Percentiles rank a stretch among this genome's conserved stretches.
phyloP scores from a whole-genome alignment of 2,797 vertebrate genomes.

The Sternarchorhynchus goeldii region DNA sequence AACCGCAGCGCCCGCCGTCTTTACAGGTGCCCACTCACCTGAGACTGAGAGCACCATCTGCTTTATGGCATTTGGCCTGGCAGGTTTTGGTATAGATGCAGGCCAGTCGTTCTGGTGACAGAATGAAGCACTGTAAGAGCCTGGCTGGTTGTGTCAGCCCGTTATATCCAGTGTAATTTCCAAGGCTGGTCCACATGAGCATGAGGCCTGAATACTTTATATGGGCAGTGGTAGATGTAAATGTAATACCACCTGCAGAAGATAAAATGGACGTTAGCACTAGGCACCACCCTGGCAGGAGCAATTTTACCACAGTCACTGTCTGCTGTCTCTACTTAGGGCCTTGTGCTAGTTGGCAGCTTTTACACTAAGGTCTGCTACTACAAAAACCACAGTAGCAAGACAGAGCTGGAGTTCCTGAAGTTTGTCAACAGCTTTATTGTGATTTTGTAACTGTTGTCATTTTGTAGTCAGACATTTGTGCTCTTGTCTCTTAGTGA shows the following conservation, averaged over 20 bases:
- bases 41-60: slow-evolving; percentile 60
- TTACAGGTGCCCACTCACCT: slow-evolving; percentile 45
- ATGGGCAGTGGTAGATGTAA: too few species aligned
- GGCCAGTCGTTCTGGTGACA: slow-evolving; percentile 52
- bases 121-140: slow-evolving; percentile 50
- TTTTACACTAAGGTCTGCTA: background rate
- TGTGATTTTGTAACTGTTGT: too few species aligned
- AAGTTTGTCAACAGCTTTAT: too few species aligned
- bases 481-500: too few species aligned
- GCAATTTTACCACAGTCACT: slow-evolving; percentile 51
- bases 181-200: slow-evolving; percentile 14
- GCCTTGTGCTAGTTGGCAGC: background rate
- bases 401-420: too few species aligned
- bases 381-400: background rate
- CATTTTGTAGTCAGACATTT: too few species aligned
- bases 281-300: slow-evolving; percentile 53
- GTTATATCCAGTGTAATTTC: slow-evolving; percentile 11
- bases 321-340: background rate
- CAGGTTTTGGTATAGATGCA: slow-evolving; percentile 60
- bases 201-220: too few species aligned
- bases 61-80: slow-evolving; percentile 57
- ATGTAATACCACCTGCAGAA: slow-evolving; percentile 8
- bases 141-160: slow-evolving; percentile 45
- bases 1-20: slow-evolving; percentile 26
- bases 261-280: slow-evolving; percentile 66